phyloP scores from a whole-genome alignment of 2,888 invertebrate genomes.

The Stomorhina lunata region DNA sequence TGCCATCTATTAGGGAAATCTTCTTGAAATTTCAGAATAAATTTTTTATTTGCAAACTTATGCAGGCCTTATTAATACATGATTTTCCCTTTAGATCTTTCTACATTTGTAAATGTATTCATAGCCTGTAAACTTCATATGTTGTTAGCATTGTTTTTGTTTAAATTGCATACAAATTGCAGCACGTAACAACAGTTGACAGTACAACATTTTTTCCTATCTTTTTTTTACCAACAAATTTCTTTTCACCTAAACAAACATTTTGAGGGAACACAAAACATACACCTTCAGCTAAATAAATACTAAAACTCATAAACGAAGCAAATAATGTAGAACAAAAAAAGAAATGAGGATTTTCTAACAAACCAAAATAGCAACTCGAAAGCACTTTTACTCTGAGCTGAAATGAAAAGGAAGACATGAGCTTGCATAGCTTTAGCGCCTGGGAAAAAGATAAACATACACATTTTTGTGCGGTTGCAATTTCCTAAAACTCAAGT shows the following conservation, averaged over 20 bases:
- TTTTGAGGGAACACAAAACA: constrained; percentile 15
- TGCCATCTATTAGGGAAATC: too few species aligned
- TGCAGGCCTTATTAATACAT: too few species aligned
- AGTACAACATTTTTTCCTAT: constrained; percentile 47
- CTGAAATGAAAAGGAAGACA: constrained; percentile 46
- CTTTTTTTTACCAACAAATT: neutral
- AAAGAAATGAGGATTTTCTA: constrained; percentile 17
- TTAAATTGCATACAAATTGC: constrained; percentile 69
- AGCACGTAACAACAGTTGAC: constrained; percentile 68
- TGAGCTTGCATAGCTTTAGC: constrained; percentile 52
- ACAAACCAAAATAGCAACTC: constrained; percentile 1
- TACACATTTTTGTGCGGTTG: constrained; percentile 59
- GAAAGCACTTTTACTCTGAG: constrained; percentile 23
- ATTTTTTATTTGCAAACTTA: neutral
- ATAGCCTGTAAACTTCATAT: neutral
- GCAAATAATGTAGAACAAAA: neutral
- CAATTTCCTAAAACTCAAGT: constrained; percentile 50
- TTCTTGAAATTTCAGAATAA: too few species aligned
- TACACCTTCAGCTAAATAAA: constrained; percentile 25
- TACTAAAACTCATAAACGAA: constrained; percentile 15
- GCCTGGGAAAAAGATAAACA: too few species aligned
- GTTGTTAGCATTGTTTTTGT: constrained; percentile 49
- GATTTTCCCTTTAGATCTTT: too few species aligned
- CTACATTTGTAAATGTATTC: constrained; percentile 14
- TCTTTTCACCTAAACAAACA: constrained; percentile 22